phyloP scores from a whole-genome alignment of 2,888 invertebrate genomes.

The Drosophila macrospina region DNA sequence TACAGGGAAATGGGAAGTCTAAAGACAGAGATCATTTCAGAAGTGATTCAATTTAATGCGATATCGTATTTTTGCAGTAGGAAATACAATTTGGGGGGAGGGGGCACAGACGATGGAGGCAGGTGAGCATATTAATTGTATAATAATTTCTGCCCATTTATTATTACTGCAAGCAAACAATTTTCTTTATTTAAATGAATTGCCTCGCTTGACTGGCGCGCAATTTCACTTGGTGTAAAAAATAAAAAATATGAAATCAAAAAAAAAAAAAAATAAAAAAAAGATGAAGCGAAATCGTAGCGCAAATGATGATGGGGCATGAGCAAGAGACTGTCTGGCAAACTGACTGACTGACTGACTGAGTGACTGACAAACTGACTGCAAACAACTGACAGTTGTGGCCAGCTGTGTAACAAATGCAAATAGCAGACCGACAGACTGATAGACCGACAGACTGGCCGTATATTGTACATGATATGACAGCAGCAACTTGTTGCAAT shows the following conservation, averaged over 20 bases:
- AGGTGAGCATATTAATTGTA: constrained; percentile 70
- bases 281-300: constrained; percentile 44
- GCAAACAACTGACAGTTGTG: constrained; percentile 38
- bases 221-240: constrained; percentile 67
- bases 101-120: constrained; percentile 64
- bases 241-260: too few relatives aligned
- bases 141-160: constrained; percentile 75
- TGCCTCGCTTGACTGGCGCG: constrained; percentile 72
- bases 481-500: constrained; percentile 58
- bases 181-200: constrained; percentile 78
- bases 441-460: constrained; percentile 27
- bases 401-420: constrained; percentile 46
- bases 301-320: constrained; percentile 55
- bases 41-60: background rate
- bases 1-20: constrained; percentile 1
- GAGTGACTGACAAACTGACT: constrained; percentile 30
- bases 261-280: constrained; percentile 40
- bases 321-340: constrained; percentile 11
- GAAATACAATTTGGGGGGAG: constrained; percentile 50
- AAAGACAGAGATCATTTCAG: constrained; percentile 1
- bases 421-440: constrained; percentile 31
- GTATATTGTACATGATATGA: constrained; percentile 31
- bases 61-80: constrained; percentile 1
- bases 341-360: constrained; percentile 9
- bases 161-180: constrained; percentile 68